phyloP scores from a whole-genome alignment of 2,888 invertebrate genomes.

The Tryphoninae sp. region DNA sequence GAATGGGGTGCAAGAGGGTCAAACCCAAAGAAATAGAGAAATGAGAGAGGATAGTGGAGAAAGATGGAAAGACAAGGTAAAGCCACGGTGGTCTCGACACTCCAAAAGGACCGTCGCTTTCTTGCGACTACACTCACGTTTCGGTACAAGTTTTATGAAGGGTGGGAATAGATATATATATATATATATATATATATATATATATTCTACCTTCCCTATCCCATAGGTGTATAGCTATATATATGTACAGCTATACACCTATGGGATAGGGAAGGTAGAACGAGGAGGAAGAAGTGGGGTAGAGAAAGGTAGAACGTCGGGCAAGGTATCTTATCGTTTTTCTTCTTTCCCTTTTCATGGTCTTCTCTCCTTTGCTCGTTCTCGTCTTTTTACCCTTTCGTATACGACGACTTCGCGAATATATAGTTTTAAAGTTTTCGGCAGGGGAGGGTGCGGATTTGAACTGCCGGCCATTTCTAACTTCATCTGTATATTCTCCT shows the following conservation, averaged over 20 bases:
- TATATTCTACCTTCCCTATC: too few relatives aligned
- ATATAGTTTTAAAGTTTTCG: slow-evolving; percentile 73
- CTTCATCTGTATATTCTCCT: slow-evolving; percentile 46
- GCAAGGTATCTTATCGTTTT: slow-evolving; percentile 53
- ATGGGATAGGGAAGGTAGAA: slow-evolving; percentile 33
- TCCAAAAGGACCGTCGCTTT: slow-evolving; percentile 47
- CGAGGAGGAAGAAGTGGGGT: slow-evolving; percentile 50
- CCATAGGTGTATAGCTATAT: too few relatives aligned
- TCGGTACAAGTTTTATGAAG: slow-evolving; percentile 53
- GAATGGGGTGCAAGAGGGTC: background rate
- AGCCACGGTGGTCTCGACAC: slow-evolving; percentile 48
- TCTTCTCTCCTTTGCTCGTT: slow-evolving; percentile 7
- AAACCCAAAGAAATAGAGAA: slow-evolving; percentile 31
- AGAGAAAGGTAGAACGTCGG: slow-evolving; percentile 61
- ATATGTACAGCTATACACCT: background rate
- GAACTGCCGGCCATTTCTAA: slow-evolving; percentile 73
- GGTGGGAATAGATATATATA: slow-evolving; percentile 10
- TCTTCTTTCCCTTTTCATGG: slow-evolving; percentile 32
- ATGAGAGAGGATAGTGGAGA: slow-evolving; percentile 37
- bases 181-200: slow-evolving; percentile 11
- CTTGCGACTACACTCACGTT: slow-evolving; percentile 39
- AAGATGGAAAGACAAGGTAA: slow-evolving; percentile 19
- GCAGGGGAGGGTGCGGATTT: slow-evolving; percentile 68
- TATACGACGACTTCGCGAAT: slow-evolving; percentile 29
- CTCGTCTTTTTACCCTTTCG: slow-evolving; percentile 59